These are phyloP conservation scores for Varanus komodoensis DNA, from an alignment of 2,113 vertebrate genomes.

Conservation along the genomic window DNA sequence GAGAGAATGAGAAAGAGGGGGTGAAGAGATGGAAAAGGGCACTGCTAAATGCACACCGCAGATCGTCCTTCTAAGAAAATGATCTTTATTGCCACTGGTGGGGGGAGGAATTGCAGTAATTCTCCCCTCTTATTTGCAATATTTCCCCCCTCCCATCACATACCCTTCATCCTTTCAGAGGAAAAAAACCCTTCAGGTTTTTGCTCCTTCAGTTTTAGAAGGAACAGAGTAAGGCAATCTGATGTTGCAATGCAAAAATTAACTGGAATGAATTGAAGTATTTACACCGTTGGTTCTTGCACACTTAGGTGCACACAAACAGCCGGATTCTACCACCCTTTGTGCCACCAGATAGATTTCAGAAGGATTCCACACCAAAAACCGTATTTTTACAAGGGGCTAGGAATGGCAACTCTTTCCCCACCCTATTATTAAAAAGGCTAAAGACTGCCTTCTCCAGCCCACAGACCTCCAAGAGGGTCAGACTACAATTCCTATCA, in stretches of 20 bases:
- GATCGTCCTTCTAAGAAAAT: constrained; percentile 2
- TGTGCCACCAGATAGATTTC: background rate
- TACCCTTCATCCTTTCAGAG: background rate
- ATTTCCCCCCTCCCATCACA: too few species aligned
- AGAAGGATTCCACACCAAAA: too few species aligned
- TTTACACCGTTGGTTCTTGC: too few species aligned
- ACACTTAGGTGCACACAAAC: too few species aligned
- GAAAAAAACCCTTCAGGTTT: too few species aligned
- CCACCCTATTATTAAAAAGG: background rate
- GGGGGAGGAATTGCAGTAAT: background rate
- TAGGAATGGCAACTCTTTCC: background rate
- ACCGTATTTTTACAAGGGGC: background rate
- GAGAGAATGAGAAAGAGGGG: constrained; percentile 4
- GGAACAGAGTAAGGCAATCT: too few species aligned
- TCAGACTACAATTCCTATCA: too few species aligned
- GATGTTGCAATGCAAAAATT: too few species aligned
- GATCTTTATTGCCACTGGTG: background rate
- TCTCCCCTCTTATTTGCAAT: background rate
- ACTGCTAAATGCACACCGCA: background rate
- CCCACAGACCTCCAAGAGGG: background rate
- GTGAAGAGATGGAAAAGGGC: background rate
- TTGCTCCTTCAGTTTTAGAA: background rate
- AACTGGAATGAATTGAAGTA: background rate
- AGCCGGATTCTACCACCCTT: background rate
- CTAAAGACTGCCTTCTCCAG: too few species aligned